These are phyloP conservation scores for Melanaphis sacchari DNA, from an alignment of 1,140 invertebrate genomes.

Conservation along the genomic window DNA sequence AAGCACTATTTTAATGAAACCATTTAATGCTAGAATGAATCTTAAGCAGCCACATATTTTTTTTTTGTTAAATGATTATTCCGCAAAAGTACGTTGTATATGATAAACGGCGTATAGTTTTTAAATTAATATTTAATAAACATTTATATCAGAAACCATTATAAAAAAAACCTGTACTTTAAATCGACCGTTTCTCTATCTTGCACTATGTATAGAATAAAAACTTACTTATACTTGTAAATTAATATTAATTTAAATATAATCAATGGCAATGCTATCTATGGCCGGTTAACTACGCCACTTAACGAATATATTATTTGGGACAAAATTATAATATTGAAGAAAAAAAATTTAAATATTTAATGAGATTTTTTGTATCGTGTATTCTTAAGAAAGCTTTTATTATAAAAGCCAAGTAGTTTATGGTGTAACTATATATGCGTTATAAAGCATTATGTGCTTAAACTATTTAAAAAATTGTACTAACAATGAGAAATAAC, in stretches of 20 bases:
- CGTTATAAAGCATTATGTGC: not conserved
- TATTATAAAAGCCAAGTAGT: constrained; percentile 12
- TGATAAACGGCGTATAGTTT: not conserved
- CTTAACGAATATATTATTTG: not conserved
- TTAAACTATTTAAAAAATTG: not conserved
- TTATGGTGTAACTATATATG: not conserved
- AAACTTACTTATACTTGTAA: not conserved
- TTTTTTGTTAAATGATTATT: not conserved
- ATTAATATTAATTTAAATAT: not conserved
- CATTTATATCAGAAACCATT: not conserved
- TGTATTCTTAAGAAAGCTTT: not conserved
- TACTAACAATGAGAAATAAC: not conserved
- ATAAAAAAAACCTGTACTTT: not conserved
- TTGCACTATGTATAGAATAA: not conserved
- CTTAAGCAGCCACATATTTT: not conserved
- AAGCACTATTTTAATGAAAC: not conserved
- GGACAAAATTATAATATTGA: not conserved
- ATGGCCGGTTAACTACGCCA: not conserved
- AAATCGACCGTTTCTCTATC: not conserved
- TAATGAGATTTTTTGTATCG: not conserved
- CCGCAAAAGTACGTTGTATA: not conserved
- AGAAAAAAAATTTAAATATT: not conserved
- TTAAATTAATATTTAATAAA: not conserved
- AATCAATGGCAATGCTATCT: not conserved
- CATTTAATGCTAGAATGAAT: not conserved